Base-by-base conservation (phyloP, 2,888 invertebrate species). In the Chloromyia formosa region DNA sequence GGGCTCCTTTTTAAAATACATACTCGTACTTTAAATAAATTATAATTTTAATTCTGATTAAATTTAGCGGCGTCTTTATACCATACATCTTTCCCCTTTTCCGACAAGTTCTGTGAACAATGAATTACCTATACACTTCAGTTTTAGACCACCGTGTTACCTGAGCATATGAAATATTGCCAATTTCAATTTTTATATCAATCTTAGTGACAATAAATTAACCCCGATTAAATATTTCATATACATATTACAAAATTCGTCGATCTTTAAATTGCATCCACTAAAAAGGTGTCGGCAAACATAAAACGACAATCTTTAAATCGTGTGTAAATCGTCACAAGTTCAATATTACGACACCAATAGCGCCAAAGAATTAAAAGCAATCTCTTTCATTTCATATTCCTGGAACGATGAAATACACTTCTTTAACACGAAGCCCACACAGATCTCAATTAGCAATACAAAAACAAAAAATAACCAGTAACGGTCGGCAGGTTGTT, bases 391-490 rank as follows among this genome's bases (percentile, higher is more conserved):
- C 69, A 14, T 35, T 20, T 20, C 20, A 18, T 2, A 27, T 58
- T 69, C 54, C 69, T n/a, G 9, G 42, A 66, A 66, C 20, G 22
- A n/a, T 35, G 45, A 45, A 49, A 62, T 61, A 14, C 22, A 49
- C 49, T 27, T 22, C 12, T 18, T 71, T 18, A 14, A 5, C 40
- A 66, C 61, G n/a, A 40, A 16, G 58, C 71, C 71, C 71, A 71
- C 71, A 71, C 71, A 56, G 58, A 71, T 71, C 71, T 42, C 71
- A 71, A 71, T 71, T 71, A 71, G 56, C 71, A 56, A 40, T 71
- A 71, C 71, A 71, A 71, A 71, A 71, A 35, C 27, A 35, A 35
- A 35, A 35, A 35, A 35, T 7, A 35, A 35, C 27, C 27, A 54
- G 71, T 66, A 66, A 66, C 66, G 66, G 66, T 12, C 49, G 49